Evolutionary conservation across 2,113 vertebrate genomes (phyloP).

Genomic region (Struthio camelus): DNA sequence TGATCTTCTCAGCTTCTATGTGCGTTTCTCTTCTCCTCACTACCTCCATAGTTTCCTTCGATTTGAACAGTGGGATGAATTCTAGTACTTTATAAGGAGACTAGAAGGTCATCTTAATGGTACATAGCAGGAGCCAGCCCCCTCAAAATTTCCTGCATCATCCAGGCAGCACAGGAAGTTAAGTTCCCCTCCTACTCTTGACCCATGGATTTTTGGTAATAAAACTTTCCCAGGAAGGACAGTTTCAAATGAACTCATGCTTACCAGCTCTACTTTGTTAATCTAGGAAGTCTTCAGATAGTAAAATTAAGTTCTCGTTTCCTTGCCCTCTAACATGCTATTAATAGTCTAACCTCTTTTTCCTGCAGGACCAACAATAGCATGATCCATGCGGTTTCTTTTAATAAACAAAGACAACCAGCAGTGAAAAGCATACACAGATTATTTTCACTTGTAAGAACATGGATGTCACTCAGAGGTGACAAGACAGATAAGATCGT

Average conservation of each 20-base stretch:
- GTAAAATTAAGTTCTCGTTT: conserved; percentile 1
- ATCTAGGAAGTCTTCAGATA: not conserved
- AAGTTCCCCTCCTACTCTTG: not conserved
- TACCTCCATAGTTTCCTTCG: not conserved
- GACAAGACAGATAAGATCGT: not conserved
- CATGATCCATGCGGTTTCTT: not conserved
- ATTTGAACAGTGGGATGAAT: not conserved
- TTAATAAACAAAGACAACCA: not conserved
- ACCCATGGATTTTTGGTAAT: not conserved
- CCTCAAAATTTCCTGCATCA: not conserved
- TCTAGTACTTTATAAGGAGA: not conserved
- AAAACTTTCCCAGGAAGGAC: not conserved
- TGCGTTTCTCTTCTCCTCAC: not conserved
- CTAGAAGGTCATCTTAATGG: not conserved
- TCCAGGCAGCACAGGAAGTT: not conserved
- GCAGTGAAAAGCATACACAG: not conserved
- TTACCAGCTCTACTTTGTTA: not conserved
- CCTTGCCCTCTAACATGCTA: not conserved
- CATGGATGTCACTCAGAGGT: not conserved
- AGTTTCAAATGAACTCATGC: not conserved
- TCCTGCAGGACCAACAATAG: not conserved
- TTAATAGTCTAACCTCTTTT: not conserved
- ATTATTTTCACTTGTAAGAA: not conserved
- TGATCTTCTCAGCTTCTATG: not conserved
- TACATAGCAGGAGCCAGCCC: not conserved